Percentiles rank a stretch among this genome's conserved stretches.
Conservation (phyloP, 2,888 invertebrate species). For the Drosophila mimetica region DNA sequence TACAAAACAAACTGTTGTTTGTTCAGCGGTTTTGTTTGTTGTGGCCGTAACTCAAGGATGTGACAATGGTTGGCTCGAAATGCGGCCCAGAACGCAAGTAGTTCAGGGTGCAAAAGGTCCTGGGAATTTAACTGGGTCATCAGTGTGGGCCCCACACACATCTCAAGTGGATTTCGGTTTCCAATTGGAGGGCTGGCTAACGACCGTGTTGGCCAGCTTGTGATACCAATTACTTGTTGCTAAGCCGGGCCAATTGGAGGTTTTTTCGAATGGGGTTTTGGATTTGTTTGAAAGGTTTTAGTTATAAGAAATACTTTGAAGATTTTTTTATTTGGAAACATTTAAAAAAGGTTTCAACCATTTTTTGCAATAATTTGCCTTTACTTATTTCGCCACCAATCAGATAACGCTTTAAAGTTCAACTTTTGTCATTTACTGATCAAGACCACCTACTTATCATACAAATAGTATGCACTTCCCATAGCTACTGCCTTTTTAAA, state of each 20-base stretch:
- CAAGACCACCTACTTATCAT: constrained; percentile 14
- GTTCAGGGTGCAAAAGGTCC: constrained; percentile 44
- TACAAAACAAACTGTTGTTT: constrained; percentile 51
- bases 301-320: neutral
- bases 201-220: constrained; percentile 8
- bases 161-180: constrained; percentile 16
- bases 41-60: constrained; percentile 60
- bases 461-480: constrained; percentile 5
- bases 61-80: constrained; percentile 34
- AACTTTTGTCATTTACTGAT: constrained; percentile 20
- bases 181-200: constrained; percentile 10
- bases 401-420: constrained; percentile 21
- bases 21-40: constrained; percentile 46
- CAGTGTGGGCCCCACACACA: constrained; percentile 2
- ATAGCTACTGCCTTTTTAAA: constrained; percentile 10
- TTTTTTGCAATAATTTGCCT: neutral
- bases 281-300: neutral
- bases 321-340: no score
- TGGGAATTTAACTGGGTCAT: constrained; percentile 32
- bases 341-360: no score
- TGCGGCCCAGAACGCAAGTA: constrained; percentile 16
- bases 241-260: constrained; percentile 1
- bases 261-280: neutral
- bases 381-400: neutral
- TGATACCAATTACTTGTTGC: constrained; percentile 19